These are phyloP conservation scores for Luehdorfia chinensis DNA, from an alignment of 1,140 invertebrate genomes.

Conservation along the genomic window DNA sequence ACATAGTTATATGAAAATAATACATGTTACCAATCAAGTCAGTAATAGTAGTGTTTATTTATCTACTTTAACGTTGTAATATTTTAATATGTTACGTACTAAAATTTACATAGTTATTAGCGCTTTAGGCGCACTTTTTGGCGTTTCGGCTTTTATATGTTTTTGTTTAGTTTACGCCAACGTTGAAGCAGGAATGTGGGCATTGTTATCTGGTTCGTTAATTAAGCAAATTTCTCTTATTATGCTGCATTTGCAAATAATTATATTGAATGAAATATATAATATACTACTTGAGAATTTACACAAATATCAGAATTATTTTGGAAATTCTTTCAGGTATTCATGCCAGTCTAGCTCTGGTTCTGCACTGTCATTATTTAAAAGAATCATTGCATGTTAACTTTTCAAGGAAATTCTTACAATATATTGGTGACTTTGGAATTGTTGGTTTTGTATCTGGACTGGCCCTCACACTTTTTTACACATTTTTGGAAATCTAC, in stretches of 20 bases:
- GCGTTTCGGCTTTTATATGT: constrained; percentile 65
- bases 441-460: constrained; percentile 60
- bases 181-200: constrained; percentile 67
- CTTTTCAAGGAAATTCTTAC: constrained; percentile 57
- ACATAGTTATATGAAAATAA: too few relatives aligned
- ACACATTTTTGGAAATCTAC: constrained; percentile 57
- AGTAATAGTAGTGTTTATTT: constrained; percentile 8
- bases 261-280: too few relatives aligned
- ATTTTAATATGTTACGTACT: constrained; percentile 44
- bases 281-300: too few relatives aligned
- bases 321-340: constrained; percentile 46
- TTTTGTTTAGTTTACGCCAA: constrained; percentile 66
- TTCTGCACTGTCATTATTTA: constrained; percentile 59
- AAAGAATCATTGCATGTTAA: constrained; percentile 60
- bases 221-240: too few relatives aligned
- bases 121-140: constrained; percentile 47
- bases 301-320: too few relatives aligned
- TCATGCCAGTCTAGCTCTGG: constrained; percentile 45
- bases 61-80: background rate
- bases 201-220: constrained; percentile 57
- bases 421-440: constrained; percentile 63
- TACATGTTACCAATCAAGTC: too few relatives aligned
- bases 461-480: constrained; percentile 49
- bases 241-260: too few relatives aligned
- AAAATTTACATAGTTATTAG: constrained; percentile 62